Conservation (phyloP, 1,140 invertebrate species). For the Drosophila triauraria region DNA sequence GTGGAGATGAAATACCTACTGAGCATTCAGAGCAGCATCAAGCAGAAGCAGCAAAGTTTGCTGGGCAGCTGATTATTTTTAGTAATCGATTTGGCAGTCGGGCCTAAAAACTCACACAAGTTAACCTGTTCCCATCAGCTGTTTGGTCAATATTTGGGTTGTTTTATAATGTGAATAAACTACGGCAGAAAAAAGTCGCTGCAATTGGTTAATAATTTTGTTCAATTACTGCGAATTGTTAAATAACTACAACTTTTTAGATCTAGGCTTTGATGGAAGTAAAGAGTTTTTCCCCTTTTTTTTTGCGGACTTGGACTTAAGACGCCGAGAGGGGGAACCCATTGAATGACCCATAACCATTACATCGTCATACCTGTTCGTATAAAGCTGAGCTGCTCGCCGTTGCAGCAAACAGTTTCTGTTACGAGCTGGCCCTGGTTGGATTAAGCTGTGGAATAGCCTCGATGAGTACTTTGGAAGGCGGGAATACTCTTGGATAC, state of each 20-base stretch:
- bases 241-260: neutral
- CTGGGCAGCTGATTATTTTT: constrained; percentile 34
- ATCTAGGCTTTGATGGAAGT: constrained; percentile 1
- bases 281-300: constrained; percentile 27
- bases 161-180: constrained; percentile 35
- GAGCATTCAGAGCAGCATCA: constrained; percentile 92
- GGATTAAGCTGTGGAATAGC: neutral
- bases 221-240: neutral
- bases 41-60: constrained; percentile 86
- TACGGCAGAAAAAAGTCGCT: neutral
- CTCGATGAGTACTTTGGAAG: neutral
- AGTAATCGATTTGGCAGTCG: constrained; percentile 30
- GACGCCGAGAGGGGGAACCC: constrained; percentile 5
- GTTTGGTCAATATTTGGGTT: constrained; percentile 11
- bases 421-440: neutral
- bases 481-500: neutral
- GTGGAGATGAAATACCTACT: constrained; percentile 93
- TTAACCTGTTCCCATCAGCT: constrained; percentile 27
- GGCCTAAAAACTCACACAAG: constrained; percentile 7
- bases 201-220: constrained; percentile 3
- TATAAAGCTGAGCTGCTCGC: constrained; percentile 25
- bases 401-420: constrained; percentile 18
- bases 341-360: constrained; percentile 2
- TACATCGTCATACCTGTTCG: constrained; percentile 4
- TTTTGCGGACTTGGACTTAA: constrained; percentile 7